Evolutionary conservation across 2,113 vertebrate genomes (phyloP).

Genomic region (Gopherus flavomarginatus): DNA sequence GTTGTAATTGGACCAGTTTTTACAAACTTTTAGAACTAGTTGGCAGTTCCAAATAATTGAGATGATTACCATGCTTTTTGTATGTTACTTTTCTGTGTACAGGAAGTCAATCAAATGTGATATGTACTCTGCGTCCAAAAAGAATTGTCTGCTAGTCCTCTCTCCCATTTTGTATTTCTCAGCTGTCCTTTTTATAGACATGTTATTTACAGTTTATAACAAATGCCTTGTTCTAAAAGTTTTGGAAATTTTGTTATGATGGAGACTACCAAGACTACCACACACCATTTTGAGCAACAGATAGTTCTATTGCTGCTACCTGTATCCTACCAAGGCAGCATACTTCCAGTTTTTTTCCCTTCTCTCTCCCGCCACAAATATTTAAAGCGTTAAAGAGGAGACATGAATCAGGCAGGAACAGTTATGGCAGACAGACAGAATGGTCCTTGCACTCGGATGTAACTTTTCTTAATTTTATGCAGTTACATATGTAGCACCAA

Average conservation of each 20-base stretch:
- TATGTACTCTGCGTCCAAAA: slow-evolving; percentile 32
- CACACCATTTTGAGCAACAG: neutral
- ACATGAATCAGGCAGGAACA: neutral
- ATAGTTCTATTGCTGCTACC: too few relatives aligned
- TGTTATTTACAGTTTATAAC: slow-evolving; percentile 43
- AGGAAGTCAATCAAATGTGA: slow-evolving; percentile 57
- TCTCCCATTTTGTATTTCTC: slow-evolving; percentile 63
- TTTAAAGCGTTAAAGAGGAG: neutral
- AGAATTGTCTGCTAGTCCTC: slow-evolving; percentile 38
- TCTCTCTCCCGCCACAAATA: neutral
- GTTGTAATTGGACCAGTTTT: slow-evolving; percentile 63
- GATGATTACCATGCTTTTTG: slow-evolving; percentile 17
- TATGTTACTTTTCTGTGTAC: slow-evolving; percentile 51
- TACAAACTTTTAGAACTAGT: slow-evolving; percentile 55
- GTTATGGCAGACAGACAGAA: neutral
- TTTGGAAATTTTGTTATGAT: slow-evolving; percentile 50
- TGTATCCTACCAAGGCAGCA: neutral
- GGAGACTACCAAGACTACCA: neutral
- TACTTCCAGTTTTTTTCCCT: neutral
- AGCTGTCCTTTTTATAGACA: slow-evolving; percentile 64
- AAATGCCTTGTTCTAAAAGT: slow-evolving; percentile 28
- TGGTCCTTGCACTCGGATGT: neutral
- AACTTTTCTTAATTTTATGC: neutral
- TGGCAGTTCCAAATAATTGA: slow-evolving; percentile 51
- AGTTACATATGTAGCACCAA: neutral